Base-by-base conservation (phyloP, 2,113 vertebrate genomes). In the Peromyscus maniculatus region DNA sequence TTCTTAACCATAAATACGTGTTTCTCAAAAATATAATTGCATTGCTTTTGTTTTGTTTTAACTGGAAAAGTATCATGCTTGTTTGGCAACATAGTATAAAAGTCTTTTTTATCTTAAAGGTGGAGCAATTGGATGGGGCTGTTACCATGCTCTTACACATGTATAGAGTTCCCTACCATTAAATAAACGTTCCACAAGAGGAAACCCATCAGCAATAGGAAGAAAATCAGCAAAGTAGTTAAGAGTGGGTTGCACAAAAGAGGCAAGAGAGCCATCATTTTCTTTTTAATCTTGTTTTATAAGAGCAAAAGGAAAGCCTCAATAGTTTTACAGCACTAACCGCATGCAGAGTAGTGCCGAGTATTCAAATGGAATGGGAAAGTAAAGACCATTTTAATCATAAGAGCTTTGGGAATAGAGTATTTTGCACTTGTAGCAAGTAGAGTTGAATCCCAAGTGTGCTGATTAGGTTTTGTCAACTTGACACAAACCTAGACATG, bases 261-360 rank as follows among this genome's bases (percentile, higher is more conserved):
- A 95, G 96, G 93, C 93, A 91, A 88, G 82, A 97, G 95, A 97
- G 9, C 93, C 89, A 80, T 96, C 84, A 71, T 96, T 98, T 97
- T 97, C 88, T 94, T 97, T 98, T 97, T 95, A 67, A 97, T 97
- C 98, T 98, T 96, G 96, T 96, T 98, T 98, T 98, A 97, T 96
- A 97, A 97, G 95, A 98, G 43, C 94, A 95, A 94, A 92, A 91
- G 39, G 91, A 57, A 97, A 84, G 87, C 43, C 49, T 95, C n/a
- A 36, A 62, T 83, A 75, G 33, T 62, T 93, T 96, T 79, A 96
- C 92, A 93, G 91, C 75, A 95, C 95, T 98, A 96, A 95, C 96
- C 92, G 89, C 95, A 91, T 96, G 67, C 57, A 87, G 93, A 94
- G 43, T 9, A 55, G 79, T 94, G 52, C 72, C 92, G 90, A 94